Base-by-base conservation (phyloP, 37 sponge, comb jelly and placozoan genomes). In the Spongilla lacustris region DNA sequence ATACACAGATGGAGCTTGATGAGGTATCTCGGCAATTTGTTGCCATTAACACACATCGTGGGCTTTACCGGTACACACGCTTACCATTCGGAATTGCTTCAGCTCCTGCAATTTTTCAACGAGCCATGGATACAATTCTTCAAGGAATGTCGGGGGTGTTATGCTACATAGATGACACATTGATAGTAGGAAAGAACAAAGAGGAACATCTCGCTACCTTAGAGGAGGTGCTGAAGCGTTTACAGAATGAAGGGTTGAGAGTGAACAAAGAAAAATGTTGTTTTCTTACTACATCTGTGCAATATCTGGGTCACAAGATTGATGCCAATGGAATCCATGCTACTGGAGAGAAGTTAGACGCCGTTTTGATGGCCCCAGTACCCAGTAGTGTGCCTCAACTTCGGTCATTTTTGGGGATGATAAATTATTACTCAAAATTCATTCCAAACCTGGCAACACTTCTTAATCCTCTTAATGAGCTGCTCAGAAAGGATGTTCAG, bases 51-150 rank as follows among this genome's bases (percentile, higher is more conserved):
- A 81, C 82, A 13, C 82, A 81, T 24, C 67, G 31, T 8, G 66
- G 79, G 9, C 66, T 79, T 69, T 81, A 36, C 82, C 36, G 66
- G 28, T 79, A 79, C 79, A 79, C 27, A 21, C 79, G 79, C 30
- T 19, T 79, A 19, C 79, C 79, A 26, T 79, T 50, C 21, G 79
- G 79, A 32, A 58, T 79, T 27, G 79, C 81, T 6, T 81, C 71
- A 5, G 81, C 80, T 22, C 81, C 81, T 34, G 81, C 81, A 3
- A 67, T 69, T 23, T 81, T 81, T 69, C 81, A 81, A 36, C 31
- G 36, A 70, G 10, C 75, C 23, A 90, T 90, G 91, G 86, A 90
- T 26, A 28, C 46, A 22, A 28, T 91, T 5, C 84, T 91, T 0
- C 83, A 82, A 82, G 92, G 83, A 22, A 36, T 91, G 19, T 69